Percentiles rank a stretch among this genome's conserved stretches.
Evolutionary conservation across 2,888 invertebrate species (phyloP).

Genomic region (Phalera bucephala): DNA sequence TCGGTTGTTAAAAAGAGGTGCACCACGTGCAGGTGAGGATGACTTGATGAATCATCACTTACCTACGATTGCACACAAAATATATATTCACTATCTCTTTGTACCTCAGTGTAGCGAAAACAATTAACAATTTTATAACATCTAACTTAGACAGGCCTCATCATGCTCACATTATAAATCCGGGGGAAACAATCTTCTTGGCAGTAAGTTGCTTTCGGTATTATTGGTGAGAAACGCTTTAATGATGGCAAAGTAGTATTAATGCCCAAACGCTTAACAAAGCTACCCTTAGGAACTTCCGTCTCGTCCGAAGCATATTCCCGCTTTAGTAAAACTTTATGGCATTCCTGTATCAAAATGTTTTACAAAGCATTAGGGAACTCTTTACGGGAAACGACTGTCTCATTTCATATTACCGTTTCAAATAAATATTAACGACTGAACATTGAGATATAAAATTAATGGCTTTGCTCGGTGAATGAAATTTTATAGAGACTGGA

Average conservation of each 20-base stretch:
- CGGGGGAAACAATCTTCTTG: slow-evolving; percentile 1
- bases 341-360: slow-evolving; percentile 29
- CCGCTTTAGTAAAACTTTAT: slow-evolving; percentile 38
- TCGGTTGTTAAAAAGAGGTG: too few species aligned
- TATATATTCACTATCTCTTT: too few species aligned
- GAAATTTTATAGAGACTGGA: slow-evolving; percentile 19
- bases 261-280: slow-evolving; percentile 28
- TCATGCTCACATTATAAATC: slow-evolving; percentile 5
- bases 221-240: slow-evolving; percentile 23
- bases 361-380: slow-evolving; percentile 21
- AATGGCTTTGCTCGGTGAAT: slow-evolving; percentile 17
- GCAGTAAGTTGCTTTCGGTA: slow-evolving; percentile 11
- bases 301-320: slow-evolving; percentile 31
- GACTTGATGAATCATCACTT: too few species aligned
- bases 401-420: slow-evolving; percentile 27
- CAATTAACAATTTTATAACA: slow-evolving; percentile 22
- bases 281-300: slow-evolving; percentile 36
- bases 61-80: too few species aligned
- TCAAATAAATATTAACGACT: slow-evolving; percentile 35
- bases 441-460: slow-evolving; percentile 26
- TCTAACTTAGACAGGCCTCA: not conserved
- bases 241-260: slow-evolving; percentile 26
- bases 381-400: slow-evolving; percentile 25
- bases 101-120: slow-evolving; percentile 5
- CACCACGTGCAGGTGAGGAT: too few species aligned